Evolutionary conservation across 2,888 invertebrate genomes (phyloP).

Genomic region (Ferdinandea cuprea): DNA sequence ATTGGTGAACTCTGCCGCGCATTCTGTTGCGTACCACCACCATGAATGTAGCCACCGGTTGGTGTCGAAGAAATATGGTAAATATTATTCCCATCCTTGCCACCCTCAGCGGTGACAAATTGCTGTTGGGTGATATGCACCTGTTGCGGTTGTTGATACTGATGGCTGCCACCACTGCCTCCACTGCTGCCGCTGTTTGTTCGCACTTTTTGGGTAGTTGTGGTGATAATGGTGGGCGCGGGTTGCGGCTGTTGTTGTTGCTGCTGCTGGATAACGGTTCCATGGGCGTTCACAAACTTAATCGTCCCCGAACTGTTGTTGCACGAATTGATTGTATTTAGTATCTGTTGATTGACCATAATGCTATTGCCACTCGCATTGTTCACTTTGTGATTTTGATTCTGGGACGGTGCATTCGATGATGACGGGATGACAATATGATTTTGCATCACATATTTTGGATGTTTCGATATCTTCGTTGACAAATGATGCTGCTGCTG

Average conservation of each 20-base stretch:
- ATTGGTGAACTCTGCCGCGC: conserved; percentile 59
- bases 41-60: conserved; percentile 60
- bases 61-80: conserved; percentile 69
- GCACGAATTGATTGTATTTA: conserved; percentile 73
- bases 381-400: conserved; percentile 79
- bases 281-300: conserved; percentile 83
- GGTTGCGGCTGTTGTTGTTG: conserved; percentile 54
- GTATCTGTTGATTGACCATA: conserved; percentile 75
- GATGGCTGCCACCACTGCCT: conserved; percentile 45
- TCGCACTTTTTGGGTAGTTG: conserved; percentile 70
- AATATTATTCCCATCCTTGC: conserved; percentile 70
- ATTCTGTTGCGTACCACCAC: conserved; percentile 70
- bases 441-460: conserved; percentile 79
- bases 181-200: conserved; percentile 55
- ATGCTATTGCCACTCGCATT: conserved; percentile 69
- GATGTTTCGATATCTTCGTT: conserved; percentile 78
- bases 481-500: conserved; percentile 75
- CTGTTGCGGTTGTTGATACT: conserved; percentile 66
- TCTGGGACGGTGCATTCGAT: conserved; percentile 79
- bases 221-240: conserved; percentile 66
- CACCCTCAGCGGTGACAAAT: conserved; percentile 68
- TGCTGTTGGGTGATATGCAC: conserved; percentile 71
- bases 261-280: conserved; percentile 82
- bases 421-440: conserved; percentile 76
- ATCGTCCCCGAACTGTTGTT: conserved; percentile 78